A percentile compares a stretch with the other conserved stretches of the same genome.
phyloP scores from a whole-genome alignment of 2,113 vertebrate species.

The Neomonachus schauinslandi region DNA sequence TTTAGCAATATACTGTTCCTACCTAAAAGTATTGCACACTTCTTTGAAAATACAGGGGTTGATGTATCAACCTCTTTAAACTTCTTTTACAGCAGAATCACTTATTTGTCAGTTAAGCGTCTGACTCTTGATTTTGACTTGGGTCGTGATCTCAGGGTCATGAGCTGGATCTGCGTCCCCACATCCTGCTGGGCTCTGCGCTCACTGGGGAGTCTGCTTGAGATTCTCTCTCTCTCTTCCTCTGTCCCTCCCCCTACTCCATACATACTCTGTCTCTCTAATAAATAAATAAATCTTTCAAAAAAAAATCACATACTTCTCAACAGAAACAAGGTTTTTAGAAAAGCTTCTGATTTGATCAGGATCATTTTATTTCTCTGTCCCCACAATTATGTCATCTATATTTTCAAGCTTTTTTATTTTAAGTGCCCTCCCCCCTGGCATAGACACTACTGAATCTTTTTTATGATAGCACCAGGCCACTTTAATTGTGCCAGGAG shows the following conservation, averaged over 20 bases:
- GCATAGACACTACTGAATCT: neutral
- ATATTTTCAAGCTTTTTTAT: slow-evolving; percentile 31
- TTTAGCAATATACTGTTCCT: slow-evolving; percentile 32
- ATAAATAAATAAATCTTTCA: neutral
- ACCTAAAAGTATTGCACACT: neutral
- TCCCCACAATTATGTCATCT: neutral
- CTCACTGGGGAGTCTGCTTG: neutral
- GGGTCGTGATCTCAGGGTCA: neutral
- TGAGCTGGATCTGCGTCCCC: too few species aligned
- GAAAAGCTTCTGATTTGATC: neutral
- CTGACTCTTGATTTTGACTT: neutral
- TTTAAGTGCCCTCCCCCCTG: neutral
- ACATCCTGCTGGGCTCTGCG: too few species aligned
- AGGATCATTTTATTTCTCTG: slow-evolving; percentile 30
- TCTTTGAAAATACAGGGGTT: slow-evolving; percentile 9
- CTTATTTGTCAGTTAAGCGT: neutral
- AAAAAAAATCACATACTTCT: neutral
- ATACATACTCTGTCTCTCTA: neutral
- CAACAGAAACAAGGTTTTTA: neutral
- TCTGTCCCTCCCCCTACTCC: neutral
- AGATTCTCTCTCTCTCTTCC: neutral
- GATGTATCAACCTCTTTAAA: neutral
- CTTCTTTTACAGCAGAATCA: slow-evolving; percentile 9
- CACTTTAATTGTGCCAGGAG: neutral
- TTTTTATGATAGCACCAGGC: neutral